Evolutionary conservation across 2,888 invertebrate species (phyloP).

Genomic region (Julus scandinavius): DNA sequence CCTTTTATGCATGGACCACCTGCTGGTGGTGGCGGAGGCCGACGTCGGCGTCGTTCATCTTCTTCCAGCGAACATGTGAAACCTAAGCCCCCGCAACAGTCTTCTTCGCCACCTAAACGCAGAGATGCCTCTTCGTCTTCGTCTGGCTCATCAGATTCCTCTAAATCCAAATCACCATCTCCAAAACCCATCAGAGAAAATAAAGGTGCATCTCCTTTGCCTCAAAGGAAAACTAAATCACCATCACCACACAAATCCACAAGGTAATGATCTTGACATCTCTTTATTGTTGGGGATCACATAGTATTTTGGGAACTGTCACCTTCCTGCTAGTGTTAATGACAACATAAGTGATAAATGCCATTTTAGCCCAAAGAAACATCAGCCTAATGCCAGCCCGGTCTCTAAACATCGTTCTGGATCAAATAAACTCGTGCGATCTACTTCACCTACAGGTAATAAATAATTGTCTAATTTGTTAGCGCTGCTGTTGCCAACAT

Average conservation of each 20-base stretch:
- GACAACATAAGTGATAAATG: not conserved
- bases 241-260: slow-evolving; percentile 5
- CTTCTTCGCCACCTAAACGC: slow-evolving; percentile 34
- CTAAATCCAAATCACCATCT: slow-evolving; percentile 43
- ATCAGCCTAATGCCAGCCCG: not conserved
- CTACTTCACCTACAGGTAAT: slow-evolving; percentile 43
- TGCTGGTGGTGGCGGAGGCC: slow-evolving; percentile 76
- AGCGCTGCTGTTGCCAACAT: not conserved
- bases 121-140: slow-evolving; percentile 51
- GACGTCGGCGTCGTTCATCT: slow-evolving; percentile 69
- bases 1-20: slow-evolving; percentile 49
- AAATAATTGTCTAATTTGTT: not conserved
- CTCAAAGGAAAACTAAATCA: slow-evolving; percentile 18
- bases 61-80: slow-evolving; percentile 36
- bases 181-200: not conserved
- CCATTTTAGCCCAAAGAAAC: slow-evolving; percentile 1
- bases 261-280: not conserved
- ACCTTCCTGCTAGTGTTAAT: not conserved
- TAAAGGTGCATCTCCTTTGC: not conserved
- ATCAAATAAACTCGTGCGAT: not conserved
- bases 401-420: slow-evolving; percentile 7
- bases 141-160: slow-evolving; percentile 48
- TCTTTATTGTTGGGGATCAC: not conserved
- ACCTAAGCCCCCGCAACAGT: not conserved
- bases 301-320: not conserved